A percentile compares a stretch with the other conserved stretches of the same genome.
Evolutionary conservation across 2,797 vertebrate genomes (phyloP).

Genomic region (Molothrus ater): DNA sequence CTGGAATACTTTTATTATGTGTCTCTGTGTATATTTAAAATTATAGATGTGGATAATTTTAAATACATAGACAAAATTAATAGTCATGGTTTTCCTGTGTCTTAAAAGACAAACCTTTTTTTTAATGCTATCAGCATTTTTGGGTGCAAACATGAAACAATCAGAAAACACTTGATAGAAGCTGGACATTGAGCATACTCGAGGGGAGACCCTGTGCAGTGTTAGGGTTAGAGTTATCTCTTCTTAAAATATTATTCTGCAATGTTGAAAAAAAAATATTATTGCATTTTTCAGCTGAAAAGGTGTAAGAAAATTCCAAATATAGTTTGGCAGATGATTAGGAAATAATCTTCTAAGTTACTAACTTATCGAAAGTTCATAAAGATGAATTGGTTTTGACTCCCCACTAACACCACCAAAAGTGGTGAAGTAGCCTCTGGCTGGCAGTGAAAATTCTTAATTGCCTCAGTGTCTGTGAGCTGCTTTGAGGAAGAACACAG

Average conservation of each 20-base stretch:
- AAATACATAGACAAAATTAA: neutral
- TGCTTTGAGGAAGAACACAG: neutral
- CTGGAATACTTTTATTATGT: neutral
- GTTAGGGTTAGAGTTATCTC: neutral
- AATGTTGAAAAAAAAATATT: neutral
- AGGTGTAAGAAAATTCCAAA: neutral
- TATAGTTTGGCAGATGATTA: neutral
- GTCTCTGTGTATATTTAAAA: neutral
- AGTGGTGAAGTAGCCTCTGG: neutral
- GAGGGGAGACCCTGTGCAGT: neutral
- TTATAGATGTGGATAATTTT: neutral
- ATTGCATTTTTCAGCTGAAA: neutral
- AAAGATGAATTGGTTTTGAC: neutral
- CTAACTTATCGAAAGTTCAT: neutral
- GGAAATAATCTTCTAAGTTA: neutral
- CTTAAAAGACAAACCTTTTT: neutral
- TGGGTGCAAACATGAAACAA: neutral
- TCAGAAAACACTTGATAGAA: neutral
- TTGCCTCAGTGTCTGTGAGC: neutral
- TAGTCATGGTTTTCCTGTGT: neutral
- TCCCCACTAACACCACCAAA: neutral
- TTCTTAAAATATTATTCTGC: neutral
- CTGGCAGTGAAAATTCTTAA: neutral
- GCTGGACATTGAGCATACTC: fast-evolving
- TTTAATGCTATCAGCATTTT: neutral